A percentile compares a stretch with the other conserved stretches of the same genome.
Evolutionary conservation across 2,888 invertebrate species (phyloP).

Genomic region (Zaprionus bogoriensis): DNA sequence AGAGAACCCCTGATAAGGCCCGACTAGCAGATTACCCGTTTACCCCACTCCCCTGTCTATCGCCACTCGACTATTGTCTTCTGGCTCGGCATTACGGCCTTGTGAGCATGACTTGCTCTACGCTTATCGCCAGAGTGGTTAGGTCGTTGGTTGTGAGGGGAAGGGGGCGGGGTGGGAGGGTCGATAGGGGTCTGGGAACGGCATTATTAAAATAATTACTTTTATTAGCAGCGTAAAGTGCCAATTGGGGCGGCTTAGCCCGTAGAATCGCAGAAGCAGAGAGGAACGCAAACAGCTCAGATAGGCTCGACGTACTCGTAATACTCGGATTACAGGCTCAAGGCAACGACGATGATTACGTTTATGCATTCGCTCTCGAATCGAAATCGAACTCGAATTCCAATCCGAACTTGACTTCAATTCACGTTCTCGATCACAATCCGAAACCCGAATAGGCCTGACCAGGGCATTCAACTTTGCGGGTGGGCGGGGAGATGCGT

Average conservation of each 20-base stretch:
- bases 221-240: conserved; percentile 1
- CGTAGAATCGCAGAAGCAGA: background rate
- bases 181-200: background rate
- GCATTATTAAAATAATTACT: conserved; percentile 23
- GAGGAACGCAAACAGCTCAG: too few relatives aligned
- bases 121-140: conserved; percentile 17
- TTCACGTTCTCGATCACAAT: too few relatives aligned
- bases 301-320: background rate
- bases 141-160: background rate
- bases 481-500: too few relatives aligned
- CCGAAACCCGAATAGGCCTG: too few relatives aligned
- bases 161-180: background rate
- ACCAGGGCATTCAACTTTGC: too few relatives aligned
- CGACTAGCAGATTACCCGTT: too few relatives aligned
- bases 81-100: conserved; percentile 27
- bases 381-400: background rate
- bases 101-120: conserved; percentile 46
- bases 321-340: background rate
- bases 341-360: background rate
- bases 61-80: conserved; percentile 29
- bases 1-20: conserved; percentile 22
- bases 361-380: background rate
- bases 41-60: too few relatives aligned
- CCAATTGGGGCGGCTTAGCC: background rate
- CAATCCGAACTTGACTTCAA: background rate